Evolutionary conservation across 2,888 invertebrate species (phyloP), one percentile per base, ranked within the genome.

Genomic region (Agrotis puta): DNA sequence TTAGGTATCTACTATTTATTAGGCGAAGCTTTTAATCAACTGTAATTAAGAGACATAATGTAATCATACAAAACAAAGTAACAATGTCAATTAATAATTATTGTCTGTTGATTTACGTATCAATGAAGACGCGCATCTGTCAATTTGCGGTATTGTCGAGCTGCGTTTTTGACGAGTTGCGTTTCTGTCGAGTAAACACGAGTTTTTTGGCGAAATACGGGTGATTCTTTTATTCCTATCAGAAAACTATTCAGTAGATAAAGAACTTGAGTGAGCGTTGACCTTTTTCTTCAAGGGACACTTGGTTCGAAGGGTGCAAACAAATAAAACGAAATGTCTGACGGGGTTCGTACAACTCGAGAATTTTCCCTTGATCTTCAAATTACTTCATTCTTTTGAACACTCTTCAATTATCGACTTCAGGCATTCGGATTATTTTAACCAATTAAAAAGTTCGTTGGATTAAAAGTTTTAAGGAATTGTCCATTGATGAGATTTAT

Each of bases 261-360:
- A 24, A 53, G 48, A 71, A 54, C 59, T 14, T 64, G 33, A 70
- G 70, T 84, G 77, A 24, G 64, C 80, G 77, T 11, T 74, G 71
- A 78, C 77, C 85, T 80, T 85, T 82, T 73, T 45, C 72, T 74
- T 85, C 74, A 82, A 82, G 84, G 86, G 87, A 85, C 85, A 83
- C 59, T 84, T 76, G 33, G 64, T 65, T 64, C 70, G 83, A 39
- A 84, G 86, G 87, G 88, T 84, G 85, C 83, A 85, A 87, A 88
- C 85, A 87, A 89, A 89, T 89, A 88, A 88, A 88, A 85, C 77
- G 77, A 58, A 85, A 82, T 74, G 76, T 76, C 85, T 74, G 76
- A 70, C 73, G 75, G 79, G 71, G 75, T 73, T 77, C 74, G 56
- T 66, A 77, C 71, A 81, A 83, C 76, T 83, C 75, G 63, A 74